Evolutionary conservation across 1,140 invertebrate genomes (phyloP), one percentile per base, ranked within the genome.

Genomic region (Pachypsylla venusta): DNA sequence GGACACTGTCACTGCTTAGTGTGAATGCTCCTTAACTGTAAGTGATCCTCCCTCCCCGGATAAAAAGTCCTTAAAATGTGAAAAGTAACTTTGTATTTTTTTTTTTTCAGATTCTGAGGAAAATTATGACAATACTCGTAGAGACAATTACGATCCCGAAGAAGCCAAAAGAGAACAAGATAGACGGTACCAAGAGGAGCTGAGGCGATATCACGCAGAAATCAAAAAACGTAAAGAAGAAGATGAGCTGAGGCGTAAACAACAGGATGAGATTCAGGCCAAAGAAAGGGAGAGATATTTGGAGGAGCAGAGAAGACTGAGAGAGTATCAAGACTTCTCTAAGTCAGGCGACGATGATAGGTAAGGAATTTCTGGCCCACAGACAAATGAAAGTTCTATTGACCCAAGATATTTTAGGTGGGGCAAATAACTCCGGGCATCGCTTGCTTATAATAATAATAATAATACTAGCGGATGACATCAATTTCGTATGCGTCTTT

Each of bases 181-280:
- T 25, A 10, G 42, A 28, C 28, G 25, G 7, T 28, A 57, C 55
- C 27, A 10, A 24, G 22, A 26, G 35, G 40, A 54, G 53, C 59
- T 35, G 27, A 40, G 53, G 14, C 12, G 30, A 20, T 14, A 27
- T 22, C 12, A 60, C 54, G 14, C 40, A 40, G 35, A 63, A 26
- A 14, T 60, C 10, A 57, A 58, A 26, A 54, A 58, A 30, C 53
- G 35, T 16, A 56, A 57, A 27, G 57, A 22, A 20, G 30, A 54
- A 28, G 58, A 61, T 30, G 39, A 48, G 25, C 30, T 61, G 35
- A 57, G 25, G 48, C 53, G 54, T 30, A 26, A 20, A 30, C n/a
- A 35, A 25, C 59, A 62, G 25, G 61, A 62, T 22, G 61, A 61
- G 22, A n/a, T 14, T 13, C 20, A 30, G 13, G 4, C 27, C 12